Evolutionary conservation across 2,888 invertebrate species (phyloP).

Genomic region (Vandiemenella viatica): DNA sequence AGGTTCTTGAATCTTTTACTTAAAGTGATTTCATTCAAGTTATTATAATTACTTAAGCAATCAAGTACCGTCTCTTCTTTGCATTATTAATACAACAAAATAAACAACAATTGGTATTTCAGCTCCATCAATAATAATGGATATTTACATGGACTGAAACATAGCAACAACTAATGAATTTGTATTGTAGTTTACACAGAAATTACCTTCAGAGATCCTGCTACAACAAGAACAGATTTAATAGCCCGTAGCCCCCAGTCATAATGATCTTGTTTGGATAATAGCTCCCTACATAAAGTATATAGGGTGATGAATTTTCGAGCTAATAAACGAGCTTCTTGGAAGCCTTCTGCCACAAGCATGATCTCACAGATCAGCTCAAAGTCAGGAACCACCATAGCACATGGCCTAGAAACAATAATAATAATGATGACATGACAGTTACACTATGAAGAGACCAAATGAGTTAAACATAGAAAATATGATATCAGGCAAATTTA

Average conservation of each 20-base stretch:
- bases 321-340: constrained; percentile 77
- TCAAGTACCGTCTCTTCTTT: too few relatives aligned
- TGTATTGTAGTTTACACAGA: too few relatives aligned
- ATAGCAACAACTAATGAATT: too few relatives aligned
- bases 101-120: too few relatives aligned
- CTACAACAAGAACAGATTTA: constrained; percentile 88
- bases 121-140: too few relatives aligned
- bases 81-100: too few relatives aligned
- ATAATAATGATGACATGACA: background rate
- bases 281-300: constrained; percentile 72
- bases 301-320: constrained; percentile 89
- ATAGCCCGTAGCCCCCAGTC: constrained; percentile 94
- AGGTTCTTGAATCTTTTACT: too few relatives aligned
- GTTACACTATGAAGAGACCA: background rate
- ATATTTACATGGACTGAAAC: too few relatives aligned
- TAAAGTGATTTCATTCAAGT: too few relatives aligned
- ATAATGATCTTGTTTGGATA: constrained; percentile 92
- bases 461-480: too few relatives aligned
- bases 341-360: constrained; percentile 90
- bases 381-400: constrained; percentile 95
- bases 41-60: too few relatives aligned
- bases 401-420: constrained; percentile 56
- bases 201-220: constrained; percentile 69
- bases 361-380: constrained; percentile 93
- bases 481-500: too few relatives aligned